Evolutionary conservation across 92 coral and sea anemone genomes (phyloP).

Genomic region (Porites cylindrica): DNA sequence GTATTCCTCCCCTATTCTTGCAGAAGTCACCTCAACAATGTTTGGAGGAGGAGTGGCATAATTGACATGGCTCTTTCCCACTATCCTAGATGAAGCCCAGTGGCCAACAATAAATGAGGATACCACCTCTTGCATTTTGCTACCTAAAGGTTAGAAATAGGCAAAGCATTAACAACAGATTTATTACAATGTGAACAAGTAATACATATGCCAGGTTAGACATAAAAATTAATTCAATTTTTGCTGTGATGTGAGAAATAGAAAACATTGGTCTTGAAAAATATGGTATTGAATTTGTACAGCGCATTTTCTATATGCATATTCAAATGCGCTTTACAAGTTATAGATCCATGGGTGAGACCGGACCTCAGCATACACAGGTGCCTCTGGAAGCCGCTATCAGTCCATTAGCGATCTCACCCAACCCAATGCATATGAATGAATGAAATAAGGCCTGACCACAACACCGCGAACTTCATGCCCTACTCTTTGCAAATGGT

Average conservation of each 20-base stretch:
- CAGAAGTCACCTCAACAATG: not conserved
- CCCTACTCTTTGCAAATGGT: too few relatives aligned
- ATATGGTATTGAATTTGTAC: too few relatives aligned
- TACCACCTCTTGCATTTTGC: slow-evolving; percentile 6
- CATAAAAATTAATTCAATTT: not conserved
- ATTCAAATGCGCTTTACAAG: too few relatives aligned
- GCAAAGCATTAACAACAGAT: slow-evolving; percentile 5
- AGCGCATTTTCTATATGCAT: too few relatives aligned
- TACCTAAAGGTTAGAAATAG: slow-evolving; percentile 17
- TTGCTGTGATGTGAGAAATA: not conserved
- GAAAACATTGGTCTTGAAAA: not conserved
- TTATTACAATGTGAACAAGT: not conserved
- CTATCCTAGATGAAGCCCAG: slow-evolving; percentile 15
- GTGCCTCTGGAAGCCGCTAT: too few relatives aligned
- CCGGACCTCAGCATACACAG: too few relatives aligned
- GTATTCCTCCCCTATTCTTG: slow-evolving; percentile 4
- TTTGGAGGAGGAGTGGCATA: not conserved
- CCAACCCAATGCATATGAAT: too few relatives aligned
- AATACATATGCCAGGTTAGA: not conserved
- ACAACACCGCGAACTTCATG: too few relatives aligned
- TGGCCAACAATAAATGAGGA: slow-evolving; percentile 7
- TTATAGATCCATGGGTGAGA: too few relatives aligned
- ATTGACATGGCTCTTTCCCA: slow-evolving; percentile 9
- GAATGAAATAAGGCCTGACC: too few relatives aligned
- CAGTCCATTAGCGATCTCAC: too few relatives aligned